Base-by-base conservation (phyloP, 37 sponge, comb jelly and placozoan genomes). In the Haliclona indistincta region DNA sequence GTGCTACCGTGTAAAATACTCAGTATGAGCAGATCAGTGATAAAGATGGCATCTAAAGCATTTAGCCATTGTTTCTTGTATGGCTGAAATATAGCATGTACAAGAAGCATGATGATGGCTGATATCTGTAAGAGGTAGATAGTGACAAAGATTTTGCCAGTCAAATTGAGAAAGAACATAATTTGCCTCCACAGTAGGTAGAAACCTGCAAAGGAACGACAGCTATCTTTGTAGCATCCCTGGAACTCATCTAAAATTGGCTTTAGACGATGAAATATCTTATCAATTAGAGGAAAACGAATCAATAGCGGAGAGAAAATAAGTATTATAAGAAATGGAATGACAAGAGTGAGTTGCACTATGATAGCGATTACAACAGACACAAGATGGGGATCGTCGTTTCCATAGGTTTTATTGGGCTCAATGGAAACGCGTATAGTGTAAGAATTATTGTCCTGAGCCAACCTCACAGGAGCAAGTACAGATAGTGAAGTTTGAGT, bases 201-300 rank as follows among this genome's bases (percentile, higher is more conserved):
- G 43, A 43, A 82, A 37, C 83, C 83, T 15, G 75, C 83, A 82
- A 82, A 82, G 54, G 54, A 74, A 55, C 83, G 83, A 55, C 56
- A 67, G 10, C 74, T 25, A 1, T 35, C 38, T 22, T 61, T 56
- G 39, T 82, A 82, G 68, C 83, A 82, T 17, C 67, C 75, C 36
- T 82, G 83, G 60, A 52, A 82, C 52, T 82, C 83, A 74, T 82
- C 83, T 10, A 82, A 28, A 25, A 82, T 38, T 3, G 74, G 83
- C 49, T 82, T 82, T 2, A 82, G 5, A 23, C 64, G 25, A 40
- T 40, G 23, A 28, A 75, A 25, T n/a, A n/a, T n/a, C n/a, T n/a
- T n/a, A 30, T 62, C 62, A 26, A 73, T 10, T 58, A 25, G 3
- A 33, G 7, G 20, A 8, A 33, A 20, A 22, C 51, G 54, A 15